These are phyloP conservation scores for Gallinago nigripennis DNA, from an alignment of 2,797 vertebrate genomes.

Conservation along the genomic window DNA sequence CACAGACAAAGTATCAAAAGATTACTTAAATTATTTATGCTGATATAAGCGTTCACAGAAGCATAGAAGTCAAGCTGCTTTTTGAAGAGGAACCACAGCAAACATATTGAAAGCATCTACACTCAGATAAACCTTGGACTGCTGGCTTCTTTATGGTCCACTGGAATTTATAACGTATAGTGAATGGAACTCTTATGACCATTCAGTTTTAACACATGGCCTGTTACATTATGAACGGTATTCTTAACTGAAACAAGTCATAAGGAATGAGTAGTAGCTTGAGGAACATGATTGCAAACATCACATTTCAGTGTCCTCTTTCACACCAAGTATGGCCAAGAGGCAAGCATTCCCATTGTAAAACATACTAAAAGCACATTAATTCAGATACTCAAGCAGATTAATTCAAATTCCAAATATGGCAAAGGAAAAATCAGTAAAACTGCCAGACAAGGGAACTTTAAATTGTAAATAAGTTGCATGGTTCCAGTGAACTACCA, in stretches of 20 bases:
- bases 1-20: not conserved
- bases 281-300: not conserved
- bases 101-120: not conserved
- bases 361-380: not conserved
- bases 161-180: not conserved
- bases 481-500: not conserved
- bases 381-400: not conserved
- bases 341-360: not conserved
- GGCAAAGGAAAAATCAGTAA: not conserved
- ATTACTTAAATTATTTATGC: not conserved
- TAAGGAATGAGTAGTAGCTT: not conserved
- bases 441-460: not conserved
- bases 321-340: not conserved
- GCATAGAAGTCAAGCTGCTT: not conserved
- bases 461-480: not conserved
- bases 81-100: not conserved
- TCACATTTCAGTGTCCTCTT: not conserved
- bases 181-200: not conserved
- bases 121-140: not conserved
- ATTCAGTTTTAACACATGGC: not conserved
- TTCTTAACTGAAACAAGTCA: not conserved
- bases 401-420: not conserved
- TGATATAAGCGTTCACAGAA: not conserved
- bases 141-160: not conserved
- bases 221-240: not conserved